A percentile compares a stretch with the other conserved stretches of the same genome.
Evolutionary conservation across 2,797 vertebrate genomes (phyloP).

Genomic region (Alauda arvensis): DNA sequence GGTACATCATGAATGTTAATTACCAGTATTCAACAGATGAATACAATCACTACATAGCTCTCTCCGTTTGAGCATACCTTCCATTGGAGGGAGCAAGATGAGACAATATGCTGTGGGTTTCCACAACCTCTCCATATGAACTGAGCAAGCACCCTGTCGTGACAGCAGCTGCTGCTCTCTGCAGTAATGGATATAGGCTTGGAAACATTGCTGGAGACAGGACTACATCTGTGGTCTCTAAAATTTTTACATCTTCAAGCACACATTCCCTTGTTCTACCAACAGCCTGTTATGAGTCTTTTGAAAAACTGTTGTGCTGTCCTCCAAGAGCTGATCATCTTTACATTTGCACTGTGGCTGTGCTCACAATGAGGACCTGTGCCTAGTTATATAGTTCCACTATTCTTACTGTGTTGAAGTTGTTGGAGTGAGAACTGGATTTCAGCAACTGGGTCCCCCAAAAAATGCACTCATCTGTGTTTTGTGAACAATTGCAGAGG

Average conservation of each 20-base stretch:
- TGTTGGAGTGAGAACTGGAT: neutral
- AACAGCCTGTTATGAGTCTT: neutral
- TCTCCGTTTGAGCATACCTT: neutral
- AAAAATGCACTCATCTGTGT: neutral
- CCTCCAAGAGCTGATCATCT: neutral
- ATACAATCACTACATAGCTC: neutral
- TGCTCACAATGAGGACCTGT: neutral
- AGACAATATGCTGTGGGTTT: neutral
- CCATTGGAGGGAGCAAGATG: neutral
- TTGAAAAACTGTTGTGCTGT: neutral
- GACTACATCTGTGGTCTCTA: neutral
- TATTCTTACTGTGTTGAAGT: neutral
- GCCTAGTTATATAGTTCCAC: neutral
- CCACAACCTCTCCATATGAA: accelerated
- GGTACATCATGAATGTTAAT: neutral
- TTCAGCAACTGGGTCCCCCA: neutral
- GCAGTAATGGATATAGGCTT: neutral
- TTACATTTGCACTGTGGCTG: neutral
- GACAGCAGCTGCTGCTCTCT: neutral
- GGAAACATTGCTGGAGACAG: neutral
- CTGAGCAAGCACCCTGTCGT: neutral
- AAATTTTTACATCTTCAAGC: neutral
- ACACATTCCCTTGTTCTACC: neutral
- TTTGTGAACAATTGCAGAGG: neutral
- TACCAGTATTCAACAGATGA: neutral